These are phyloP conservation scores for Aspidoscelis tigris DNA, from an alignment of 2,113 vertebrate species.

Conservation along the genomic window DNA sequence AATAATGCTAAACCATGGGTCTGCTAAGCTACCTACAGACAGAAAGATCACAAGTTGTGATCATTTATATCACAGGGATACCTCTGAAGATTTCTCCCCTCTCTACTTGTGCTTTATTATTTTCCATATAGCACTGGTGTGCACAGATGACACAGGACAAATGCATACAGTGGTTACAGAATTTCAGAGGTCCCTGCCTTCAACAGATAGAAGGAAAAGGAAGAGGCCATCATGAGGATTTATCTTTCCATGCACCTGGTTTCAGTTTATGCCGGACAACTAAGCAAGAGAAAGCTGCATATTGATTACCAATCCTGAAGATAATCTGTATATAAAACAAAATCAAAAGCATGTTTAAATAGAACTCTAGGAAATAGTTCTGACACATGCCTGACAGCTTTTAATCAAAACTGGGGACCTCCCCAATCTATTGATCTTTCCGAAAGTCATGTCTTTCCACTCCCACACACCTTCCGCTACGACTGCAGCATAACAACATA, in stretches of 20 bases:
- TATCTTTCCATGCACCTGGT: not conserved
- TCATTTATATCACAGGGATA: not conserved
- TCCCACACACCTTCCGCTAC: not conserved
- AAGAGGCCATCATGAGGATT: not conserved
- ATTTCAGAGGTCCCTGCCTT: not conserved
- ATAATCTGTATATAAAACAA: not conserved
- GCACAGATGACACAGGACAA: not conserved
- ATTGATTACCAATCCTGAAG: not conserved
- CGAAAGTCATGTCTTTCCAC: not conserved
- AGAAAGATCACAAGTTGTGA: not conserved
- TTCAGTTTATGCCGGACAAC: not conserved
- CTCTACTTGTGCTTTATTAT: not conserved
- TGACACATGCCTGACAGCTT: constrained; percentile 17
- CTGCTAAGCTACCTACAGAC: too few relatives aligned
- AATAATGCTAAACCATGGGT: too few relatives aligned
- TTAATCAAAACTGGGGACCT: constrained; percentile 22
- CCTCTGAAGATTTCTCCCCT: not conserved
- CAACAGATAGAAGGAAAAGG: not conserved
- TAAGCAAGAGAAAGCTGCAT: not conserved
- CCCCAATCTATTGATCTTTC: not conserved
- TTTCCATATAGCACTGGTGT: not conserved
- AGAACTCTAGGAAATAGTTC: constrained; percentile 5
- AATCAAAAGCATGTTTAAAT: not conserved
- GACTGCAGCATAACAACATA: not conserved
- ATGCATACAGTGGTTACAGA: not conserved